Conservation (phyloP, 2,888 invertebrate species). For the Cheiracanthium punctorium region DNA sequence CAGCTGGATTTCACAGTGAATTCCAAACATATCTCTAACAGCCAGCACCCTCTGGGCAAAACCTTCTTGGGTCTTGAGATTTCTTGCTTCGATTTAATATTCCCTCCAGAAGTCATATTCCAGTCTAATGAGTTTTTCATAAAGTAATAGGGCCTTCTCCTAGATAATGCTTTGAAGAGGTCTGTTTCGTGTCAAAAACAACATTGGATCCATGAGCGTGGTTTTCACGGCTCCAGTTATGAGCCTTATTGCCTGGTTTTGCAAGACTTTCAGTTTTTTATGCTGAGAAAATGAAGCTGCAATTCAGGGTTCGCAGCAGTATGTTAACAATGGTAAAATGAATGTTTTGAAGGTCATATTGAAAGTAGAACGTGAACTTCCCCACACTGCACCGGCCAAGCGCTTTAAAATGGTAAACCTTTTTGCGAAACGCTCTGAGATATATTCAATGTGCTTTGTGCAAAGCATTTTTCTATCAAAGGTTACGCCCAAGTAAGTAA, state of each 20-base stretch:
- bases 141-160: not conserved
- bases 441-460: not conserved
- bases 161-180: not conserved
- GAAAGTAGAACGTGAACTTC: not conserved
- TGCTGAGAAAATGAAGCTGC: not conserved
- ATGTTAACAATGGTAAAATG: not conserved
- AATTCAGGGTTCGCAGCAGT: not conserved
- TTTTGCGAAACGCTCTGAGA: not conserved
- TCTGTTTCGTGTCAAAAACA: not conserved
- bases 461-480: not conserved
- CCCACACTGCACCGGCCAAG: not conserved
- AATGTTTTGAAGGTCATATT: constrained; percentile 18
- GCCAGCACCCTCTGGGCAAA: too few relatives aligned
- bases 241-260: not conserved
- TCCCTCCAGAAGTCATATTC: not conserved
- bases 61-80: not conserved
- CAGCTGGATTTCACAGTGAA: not conserved
- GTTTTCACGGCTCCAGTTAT: not conserved
- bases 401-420: constrained; percentile 1
- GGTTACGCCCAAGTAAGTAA: not conserved
- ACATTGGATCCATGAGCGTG: not conserved
- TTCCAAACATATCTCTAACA: too few relatives aligned
- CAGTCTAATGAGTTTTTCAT: not conserved
- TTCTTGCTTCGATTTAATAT: not conserved
- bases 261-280: not conserved